Evolutionary conservation across 1,140 invertebrate species (phyloP), one percentile per base, ranked within the genome.

Genomic region (Drosophila insularis): DNA sequence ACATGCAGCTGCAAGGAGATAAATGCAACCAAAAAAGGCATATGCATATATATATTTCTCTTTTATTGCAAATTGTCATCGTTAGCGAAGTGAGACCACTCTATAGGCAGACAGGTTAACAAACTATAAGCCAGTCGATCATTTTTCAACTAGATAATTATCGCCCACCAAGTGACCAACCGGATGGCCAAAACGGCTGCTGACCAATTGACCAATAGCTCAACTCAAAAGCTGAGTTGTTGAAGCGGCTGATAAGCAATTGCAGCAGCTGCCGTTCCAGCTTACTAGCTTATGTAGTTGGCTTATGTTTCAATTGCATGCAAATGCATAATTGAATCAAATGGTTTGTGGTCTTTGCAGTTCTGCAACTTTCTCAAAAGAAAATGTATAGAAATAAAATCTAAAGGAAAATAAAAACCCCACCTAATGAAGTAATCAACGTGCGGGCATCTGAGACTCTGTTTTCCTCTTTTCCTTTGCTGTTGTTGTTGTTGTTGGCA

Each of bases 251-350:
- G 81, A 86, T 72, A 66, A 70, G 63, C 74, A 74, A 65, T 46
- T 63, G 68, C 35, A 37, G 35, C 35, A 11, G 35, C 35, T 37
- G 54, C 50, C 43, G 46, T 50, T 69, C 60, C 50, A 23, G 61
- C 23, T 35, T 35, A 11, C 32, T 46, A 23, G 54, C 35, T 63
- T 35, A 27, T 27, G 27, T 6, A 6, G 35, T 35, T 63, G 43
- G 46, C 68, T 81, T 72, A 86, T 86, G 81, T 74, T 68, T 87
- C 81, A 81, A 81, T 87, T 77, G 82, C 82, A 86, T 86, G 82
- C 82, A 87, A 82, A 86, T 86, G 75, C 59, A 89, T 86, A 89
- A 87, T 87, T 86, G 82, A 86, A 86, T 86, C 71, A 81, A 86
- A 87, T 81, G 71, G 56, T 65, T 54, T 68, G 27, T 78, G 50